Conservation (phyloP, 53 echinoderm and acorn worm species). For the Arbacia lixula region DNA sequence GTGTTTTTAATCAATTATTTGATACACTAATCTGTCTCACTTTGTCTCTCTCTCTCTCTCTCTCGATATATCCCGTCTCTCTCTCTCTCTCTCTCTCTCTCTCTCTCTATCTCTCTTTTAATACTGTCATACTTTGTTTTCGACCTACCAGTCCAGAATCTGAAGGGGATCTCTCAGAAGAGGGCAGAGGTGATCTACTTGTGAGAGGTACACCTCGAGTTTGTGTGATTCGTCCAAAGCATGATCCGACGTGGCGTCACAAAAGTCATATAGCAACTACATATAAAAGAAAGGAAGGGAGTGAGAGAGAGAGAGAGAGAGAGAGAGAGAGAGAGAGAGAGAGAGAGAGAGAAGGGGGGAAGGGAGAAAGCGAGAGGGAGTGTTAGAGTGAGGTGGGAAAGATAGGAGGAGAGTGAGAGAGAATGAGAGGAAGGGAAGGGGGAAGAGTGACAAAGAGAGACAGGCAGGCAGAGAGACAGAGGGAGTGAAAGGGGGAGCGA, state of each 20-base stretch:
- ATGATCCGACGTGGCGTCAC: background rate
- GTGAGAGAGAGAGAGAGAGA: background rate
- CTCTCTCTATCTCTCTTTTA: no score
- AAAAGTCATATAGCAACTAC: background rate
- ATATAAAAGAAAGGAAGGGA: background rate
- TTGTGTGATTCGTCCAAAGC: background rate
- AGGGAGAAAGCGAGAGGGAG: background rate
- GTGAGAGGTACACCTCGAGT: background rate
- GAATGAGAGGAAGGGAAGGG: background rate
- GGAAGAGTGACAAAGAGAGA: background rate
- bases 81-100: no score
- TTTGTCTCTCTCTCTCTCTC: no score
- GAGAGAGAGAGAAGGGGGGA: background rate
- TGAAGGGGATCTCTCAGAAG: slow-evolving; percentile 1
- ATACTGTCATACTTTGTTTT: background rate
- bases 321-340: background rate
- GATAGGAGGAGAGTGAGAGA: background rate
- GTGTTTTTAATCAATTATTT: no score
- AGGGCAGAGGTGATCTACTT: background rate
- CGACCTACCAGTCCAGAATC: slow-evolving; percentile 17
- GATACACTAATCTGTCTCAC: background rate
- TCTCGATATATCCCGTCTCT: no score
- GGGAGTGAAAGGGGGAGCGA: background rate
- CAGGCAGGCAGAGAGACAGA: background rate
- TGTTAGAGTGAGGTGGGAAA: background rate